Evolutionary conservation across 2,113 vertebrate genomes (phyloP), one percentile per base, ranked within the genome.

Genomic region (Rhineura floridana): DNA sequence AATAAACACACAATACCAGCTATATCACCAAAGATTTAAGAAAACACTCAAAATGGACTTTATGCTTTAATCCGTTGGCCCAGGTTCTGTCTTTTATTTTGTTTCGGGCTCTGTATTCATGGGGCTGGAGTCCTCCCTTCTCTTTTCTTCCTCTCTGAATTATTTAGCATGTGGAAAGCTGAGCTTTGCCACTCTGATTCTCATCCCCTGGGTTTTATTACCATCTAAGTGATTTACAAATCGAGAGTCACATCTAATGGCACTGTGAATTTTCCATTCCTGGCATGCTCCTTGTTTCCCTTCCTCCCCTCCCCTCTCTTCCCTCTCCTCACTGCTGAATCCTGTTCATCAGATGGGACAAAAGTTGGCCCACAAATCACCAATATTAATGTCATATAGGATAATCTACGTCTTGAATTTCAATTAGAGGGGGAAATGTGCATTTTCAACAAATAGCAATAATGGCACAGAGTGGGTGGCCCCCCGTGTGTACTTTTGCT

Each of bases 141-240:
- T 3, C 30, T 30, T 33, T 21, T 25, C 63, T 67, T 30, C 25
- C 21, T 78, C 87, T 46, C 89, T 95, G 91, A 94, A 95, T 95
- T 95, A 93, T 94, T 95, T 94, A 95, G 87, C 94, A 93, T 91
- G 93, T 94, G 92, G 90, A 94, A 94, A 94, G 91, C 91, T 93
- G 93, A 94, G 93, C 89, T 93, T 94, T 90, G 93, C 92, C 93
- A 93, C 92, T 96, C 94, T 92, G 93, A 94, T 93, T 95, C 90
- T 90, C 82, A 88, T 87, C 87, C 3, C 33, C 70, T 55, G 65
- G 72, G 52, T 91, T 94, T 95, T 95, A 94, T 90, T 94, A 90
- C 93, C 79, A 88, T 91, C 83, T 88, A 94, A 95, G 81, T 92
- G 95, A 96, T 95, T 95, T 96, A 95, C 93, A 95, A 94, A 96